A percentile compares a stretch with the other conserved stretches of the same genome.
Evolutionary conservation across 2,113 vertebrate genomes (phyloP).

Genomic region (Oryzias javanicus): DNA sequence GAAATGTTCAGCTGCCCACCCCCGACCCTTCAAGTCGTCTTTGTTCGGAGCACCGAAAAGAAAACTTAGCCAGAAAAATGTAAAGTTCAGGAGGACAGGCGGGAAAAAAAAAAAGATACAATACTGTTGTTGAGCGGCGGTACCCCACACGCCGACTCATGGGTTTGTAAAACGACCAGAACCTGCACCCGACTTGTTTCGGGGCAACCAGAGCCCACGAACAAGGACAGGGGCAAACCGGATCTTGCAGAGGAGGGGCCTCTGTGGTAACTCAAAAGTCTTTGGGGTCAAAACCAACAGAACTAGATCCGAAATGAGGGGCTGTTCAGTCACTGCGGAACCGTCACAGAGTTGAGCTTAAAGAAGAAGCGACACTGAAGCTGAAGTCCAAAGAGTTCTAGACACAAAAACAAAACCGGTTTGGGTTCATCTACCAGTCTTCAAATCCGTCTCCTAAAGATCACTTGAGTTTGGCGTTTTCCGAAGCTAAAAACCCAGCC

Average conservation of each 20-base stretch:
- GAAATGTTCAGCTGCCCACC: not conserved
- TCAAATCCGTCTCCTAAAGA: not conserved
- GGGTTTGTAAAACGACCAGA: not conserved
- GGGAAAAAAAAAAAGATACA: not conserved
- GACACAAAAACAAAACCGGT: not conserved
- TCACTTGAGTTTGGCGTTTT: not conserved
- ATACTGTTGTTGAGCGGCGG: conserved; percentile 11
- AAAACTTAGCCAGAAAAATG: not conserved
- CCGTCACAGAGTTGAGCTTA: not conserved
- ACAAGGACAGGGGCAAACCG: no score
- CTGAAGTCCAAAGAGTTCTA: no score
- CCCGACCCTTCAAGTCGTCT: conserved; percentile 2
- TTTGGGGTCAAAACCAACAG: no score
- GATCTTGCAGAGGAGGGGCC: no score
- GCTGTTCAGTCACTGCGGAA: not conserved
- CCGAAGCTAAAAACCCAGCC: not conserved
- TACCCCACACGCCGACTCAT: no score
- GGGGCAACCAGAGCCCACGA: no score
- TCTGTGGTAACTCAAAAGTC: not conserved
- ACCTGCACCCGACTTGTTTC: not conserved
- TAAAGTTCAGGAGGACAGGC: not conserved
- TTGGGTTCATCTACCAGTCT: not conserved
- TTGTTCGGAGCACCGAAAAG: conserved; percentile 3
- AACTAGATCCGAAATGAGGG: not conserved
- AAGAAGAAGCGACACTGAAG: not conserved